Evolutionary conservation across 1,140 invertebrate species (phyloP).

Genomic region (Antheraea pernyi): DNA sequence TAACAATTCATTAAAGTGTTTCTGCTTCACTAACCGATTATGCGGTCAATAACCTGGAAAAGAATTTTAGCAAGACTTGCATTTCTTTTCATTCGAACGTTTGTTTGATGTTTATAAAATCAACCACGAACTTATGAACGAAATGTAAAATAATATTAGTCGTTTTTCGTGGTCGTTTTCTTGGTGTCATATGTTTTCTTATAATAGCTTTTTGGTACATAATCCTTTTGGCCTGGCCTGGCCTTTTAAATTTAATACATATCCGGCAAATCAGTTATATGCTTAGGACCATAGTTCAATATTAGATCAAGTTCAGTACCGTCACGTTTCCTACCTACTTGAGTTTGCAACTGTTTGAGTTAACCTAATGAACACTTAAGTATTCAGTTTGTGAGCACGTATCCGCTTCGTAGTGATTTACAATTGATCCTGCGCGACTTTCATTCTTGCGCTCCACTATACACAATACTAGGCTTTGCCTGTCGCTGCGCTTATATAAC

Average conservation of each 20-base stretch:
- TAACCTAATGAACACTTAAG: background rate
- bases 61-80: background rate
- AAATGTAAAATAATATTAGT: background rate
- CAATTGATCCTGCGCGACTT: background rate
- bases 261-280: too few relatives aligned
- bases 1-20: background rate
- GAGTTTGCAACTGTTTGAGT: background rate
- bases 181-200: too few relatives aligned
- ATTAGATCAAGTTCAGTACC: conserved; percentile 15
- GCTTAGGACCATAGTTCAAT: too few relatives aligned
- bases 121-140: too few relatives aligned
- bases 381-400: background rate
- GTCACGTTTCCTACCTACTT: conserved; percentile 2
- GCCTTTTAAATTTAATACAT: too few relatives aligned
- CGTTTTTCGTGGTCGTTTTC: too few relatives aligned
- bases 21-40: conserved; percentile 4
- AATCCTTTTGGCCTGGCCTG: too few relatives aligned
- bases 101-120: too few relatives aligned
- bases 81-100: background rate
- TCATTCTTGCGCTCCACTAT: background rate
- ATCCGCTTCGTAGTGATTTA: conserved; percentile 2
- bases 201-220: too few relatives aligned
- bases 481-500: background rate
- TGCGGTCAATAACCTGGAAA: background rate
- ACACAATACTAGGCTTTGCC: background rate